Conservation (phyloP, 2,888 invertebrate species). For the Acanthosoma haemorrhoidale region DNA sequence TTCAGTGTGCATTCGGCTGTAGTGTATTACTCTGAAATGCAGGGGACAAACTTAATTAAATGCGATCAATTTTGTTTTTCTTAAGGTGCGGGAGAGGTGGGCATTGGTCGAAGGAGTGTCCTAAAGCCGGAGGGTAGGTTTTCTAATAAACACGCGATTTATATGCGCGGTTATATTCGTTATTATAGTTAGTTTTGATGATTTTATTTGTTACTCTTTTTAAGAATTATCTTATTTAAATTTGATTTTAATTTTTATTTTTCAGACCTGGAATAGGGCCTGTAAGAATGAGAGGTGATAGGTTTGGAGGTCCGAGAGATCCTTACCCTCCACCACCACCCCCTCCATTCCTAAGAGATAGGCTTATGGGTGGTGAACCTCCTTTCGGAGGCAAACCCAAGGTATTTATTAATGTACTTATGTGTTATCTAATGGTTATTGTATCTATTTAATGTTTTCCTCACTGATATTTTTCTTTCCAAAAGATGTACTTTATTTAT, state of each 20-base stretch:
- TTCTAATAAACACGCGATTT: constrained; percentile 11
- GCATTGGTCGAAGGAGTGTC: constrained; percentile 96
- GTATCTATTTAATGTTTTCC: background rate
- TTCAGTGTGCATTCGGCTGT: constrained; percentile 9
- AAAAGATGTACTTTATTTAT: too few species aligned
- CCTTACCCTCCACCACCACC: constrained; percentile 86
- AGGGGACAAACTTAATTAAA: constrained; percentile 22
- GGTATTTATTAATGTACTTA: background rate
- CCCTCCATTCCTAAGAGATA: constrained; percentile 82
- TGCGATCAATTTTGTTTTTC: constrained; percentile 34
- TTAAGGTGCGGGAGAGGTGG: constrained; percentile 81
- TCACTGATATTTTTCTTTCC: background rate
- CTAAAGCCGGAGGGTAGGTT: constrained; percentile 55
- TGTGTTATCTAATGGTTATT: background rate
- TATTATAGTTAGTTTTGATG: background rate
- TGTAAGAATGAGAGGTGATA: constrained; percentile 64
- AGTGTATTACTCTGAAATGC: background rate
- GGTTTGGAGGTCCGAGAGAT: constrained; percentile 83
- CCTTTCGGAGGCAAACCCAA: constrained; percentile 24
- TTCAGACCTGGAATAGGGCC: constrained; percentile 47
- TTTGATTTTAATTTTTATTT: constrained; percentile 23
- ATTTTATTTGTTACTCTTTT: background rate
- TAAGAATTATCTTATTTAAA: background rate
- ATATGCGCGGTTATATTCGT: background rate
- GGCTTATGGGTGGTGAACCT: constrained; percentile 65